phyloP scores from a whole-genome alignment of 2,888 invertebrate genomes.

The Leucophenga maculata region DNA sequence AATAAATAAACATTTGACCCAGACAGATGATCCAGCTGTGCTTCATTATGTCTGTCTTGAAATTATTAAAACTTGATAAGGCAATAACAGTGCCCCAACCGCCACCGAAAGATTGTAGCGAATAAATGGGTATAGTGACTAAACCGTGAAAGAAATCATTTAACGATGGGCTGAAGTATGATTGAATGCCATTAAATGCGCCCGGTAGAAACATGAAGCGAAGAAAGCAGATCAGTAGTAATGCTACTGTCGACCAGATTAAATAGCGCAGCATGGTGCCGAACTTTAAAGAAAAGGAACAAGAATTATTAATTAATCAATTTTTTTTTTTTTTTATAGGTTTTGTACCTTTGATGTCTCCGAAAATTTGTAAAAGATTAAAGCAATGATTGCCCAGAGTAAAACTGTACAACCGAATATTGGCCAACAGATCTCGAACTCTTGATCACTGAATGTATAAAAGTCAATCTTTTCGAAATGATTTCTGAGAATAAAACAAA shows the following conservation, averaged over 20 bases:
- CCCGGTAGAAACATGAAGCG: constrained; percentile 61
- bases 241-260: constrained; percentile 42
- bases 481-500: constrained; percentile 12
- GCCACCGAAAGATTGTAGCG: constrained; percentile 85
- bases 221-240: constrained; percentile 52
- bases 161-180: constrained; percentile 36
- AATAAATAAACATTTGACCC: constrained; percentile 55
- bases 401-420: constrained; percentile 46
- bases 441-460: rapidly evolving
- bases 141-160: constrained; percentile 20
- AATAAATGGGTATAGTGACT: constrained; percentile 43
- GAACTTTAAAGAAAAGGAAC: constrained; percentile 47
- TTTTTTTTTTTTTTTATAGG: too few species aligned
- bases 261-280: constrained; percentile 57
- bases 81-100: constrained; percentile 88
- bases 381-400: constrained; percentile 53
- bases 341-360: constrained; percentile 49
- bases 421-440: constrained; percentile 56
- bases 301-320: background rate
- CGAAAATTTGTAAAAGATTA: constrained; percentile 53
- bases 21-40: constrained; percentile 62
- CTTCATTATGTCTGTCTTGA: constrained; percentile 79
- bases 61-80: constrained; percentile 86
- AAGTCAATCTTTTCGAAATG: background rate
- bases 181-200: constrained; percentile 42